Conservation (phyloP, 1,140 invertebrate species). For the Sinonovacula constricta region DNA sequence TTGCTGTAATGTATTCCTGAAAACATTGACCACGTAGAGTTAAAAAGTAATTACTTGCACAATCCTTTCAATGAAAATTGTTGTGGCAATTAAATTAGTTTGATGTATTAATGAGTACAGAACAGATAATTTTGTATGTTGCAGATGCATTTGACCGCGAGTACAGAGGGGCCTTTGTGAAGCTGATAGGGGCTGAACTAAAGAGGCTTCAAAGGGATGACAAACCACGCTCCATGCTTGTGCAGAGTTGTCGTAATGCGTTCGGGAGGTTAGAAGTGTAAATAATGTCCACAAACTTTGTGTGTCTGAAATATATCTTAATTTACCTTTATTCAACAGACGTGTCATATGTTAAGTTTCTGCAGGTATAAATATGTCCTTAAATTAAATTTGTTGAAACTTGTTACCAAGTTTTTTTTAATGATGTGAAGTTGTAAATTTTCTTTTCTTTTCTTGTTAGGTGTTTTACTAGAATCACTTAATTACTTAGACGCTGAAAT, state of each 20-base stretch:
- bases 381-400: no score
- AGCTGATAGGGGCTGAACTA: constrained; percentile 84
- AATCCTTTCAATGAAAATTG: neutral
- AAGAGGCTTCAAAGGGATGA: constrained; percentile 86
- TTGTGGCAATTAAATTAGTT: neutral
- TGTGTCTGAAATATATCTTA: no score
- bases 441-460: no score
- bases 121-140: constrained; percentile 63
- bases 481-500: no score
- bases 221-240: constrained; percentile 86
- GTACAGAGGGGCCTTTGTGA: constrained; percentile 86
- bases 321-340: no score
- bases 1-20: neutral
- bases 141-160: constrained; percentile 92
- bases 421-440: no score
- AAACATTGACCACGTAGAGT: neutral
- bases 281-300: no score
- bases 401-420: no score
- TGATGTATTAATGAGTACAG: neutral
- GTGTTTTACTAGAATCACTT: no score
- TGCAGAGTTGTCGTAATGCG: constrained; percentile 91
- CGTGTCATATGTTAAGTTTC: no score
- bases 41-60: neutral
- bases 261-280: constrained; percentile 83
- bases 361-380: no score